Evolutionary conservation across 2,888 invertebrate species (phyloP).

Genomic region (Gymnocheta viridis): DNA sequence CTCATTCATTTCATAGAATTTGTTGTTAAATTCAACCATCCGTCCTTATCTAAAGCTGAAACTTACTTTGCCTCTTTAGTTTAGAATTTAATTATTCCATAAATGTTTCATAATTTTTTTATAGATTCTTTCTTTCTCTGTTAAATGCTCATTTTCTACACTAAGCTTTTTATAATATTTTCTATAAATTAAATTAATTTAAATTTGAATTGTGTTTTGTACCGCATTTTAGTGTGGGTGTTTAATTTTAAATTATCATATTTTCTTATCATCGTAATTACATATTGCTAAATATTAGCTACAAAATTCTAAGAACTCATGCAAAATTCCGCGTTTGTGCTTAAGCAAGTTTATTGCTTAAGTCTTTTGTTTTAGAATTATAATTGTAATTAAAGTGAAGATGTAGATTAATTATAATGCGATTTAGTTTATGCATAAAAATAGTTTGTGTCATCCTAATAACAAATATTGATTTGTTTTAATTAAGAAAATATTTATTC

Average conservation of each 20-base stretch:
- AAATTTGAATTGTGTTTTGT: too few species aligned
- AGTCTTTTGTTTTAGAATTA: conserved; percentile 62
- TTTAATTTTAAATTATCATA: too few species aligned
- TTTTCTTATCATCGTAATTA: too few species aligned
- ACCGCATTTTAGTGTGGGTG: too few species aligned
- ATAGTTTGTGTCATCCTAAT: too few species aligned
- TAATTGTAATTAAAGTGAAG: background rate
- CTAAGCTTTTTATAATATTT: too few species aligned
- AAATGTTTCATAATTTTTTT: conserved; percentile 21
- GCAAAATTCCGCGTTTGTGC: background rate
- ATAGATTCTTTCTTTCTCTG: background rate
- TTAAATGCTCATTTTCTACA: too few species aligned
- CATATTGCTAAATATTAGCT: too few species aligned
- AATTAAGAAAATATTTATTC: background rate
- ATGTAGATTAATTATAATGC: background rate
- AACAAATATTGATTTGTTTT: too few species aligned
- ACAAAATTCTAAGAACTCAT: too few species aligned
- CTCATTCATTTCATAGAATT: conserved; percentile 16
- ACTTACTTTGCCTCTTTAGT: conserved; percentile 14
- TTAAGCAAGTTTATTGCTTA: conserved; percentile 55
- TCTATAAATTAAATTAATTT: too few species aligned
- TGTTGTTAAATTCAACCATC: conserved; percentile 12
- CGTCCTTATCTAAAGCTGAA: background rate
- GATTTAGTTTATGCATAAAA: background rate
- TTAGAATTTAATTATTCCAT: conserved; percentile 58